Conservation (phyloP, 2,797 vertebrate genomes). For the Sebastes minor region DNA sequence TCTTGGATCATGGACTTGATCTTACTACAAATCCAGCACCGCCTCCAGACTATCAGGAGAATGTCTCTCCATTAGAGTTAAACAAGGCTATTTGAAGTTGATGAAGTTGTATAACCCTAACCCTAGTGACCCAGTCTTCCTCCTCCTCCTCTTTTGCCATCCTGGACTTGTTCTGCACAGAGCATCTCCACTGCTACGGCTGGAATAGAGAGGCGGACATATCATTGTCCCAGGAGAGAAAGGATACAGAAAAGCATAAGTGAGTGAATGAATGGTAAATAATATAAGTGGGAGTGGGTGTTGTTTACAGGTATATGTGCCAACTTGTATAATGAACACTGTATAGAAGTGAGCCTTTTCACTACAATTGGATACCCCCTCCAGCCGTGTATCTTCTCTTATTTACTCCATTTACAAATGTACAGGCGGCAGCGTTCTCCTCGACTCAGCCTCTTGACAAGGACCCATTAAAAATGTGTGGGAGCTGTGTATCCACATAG, state of each 20-base stretch:
- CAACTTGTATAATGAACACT: background rate
- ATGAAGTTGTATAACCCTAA: background rate
- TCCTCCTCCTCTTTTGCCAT: background rate
- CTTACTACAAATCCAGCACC: background rate
- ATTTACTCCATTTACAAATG: constrained; percentile 28
- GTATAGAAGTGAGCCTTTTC: background rate
- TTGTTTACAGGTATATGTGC: background rate
- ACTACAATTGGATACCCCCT: background rate
- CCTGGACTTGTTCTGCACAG: background rate
- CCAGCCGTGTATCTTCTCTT: background rate
- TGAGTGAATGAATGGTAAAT: background rate
- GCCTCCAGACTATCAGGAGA: background rate
- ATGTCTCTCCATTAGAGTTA: background rate
- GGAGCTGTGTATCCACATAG: constrained; percentile 22
- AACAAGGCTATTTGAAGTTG: background rate
- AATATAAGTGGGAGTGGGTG: background rate
- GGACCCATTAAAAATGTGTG: constrained; percentile 47
- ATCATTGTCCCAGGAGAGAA: background rate
- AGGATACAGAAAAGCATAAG: background rate
- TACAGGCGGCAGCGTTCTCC: constrained; percentile 8
- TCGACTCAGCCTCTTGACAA: constrained; percentile 38
- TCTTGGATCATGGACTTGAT: background rate
- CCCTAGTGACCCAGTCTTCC: background rate
- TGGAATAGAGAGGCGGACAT: background rate
- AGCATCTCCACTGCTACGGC: too few relatives aligned